Base-by-base conservation (phyloP, 2,113 vertebrate genomes). In the Octodon degus region DNA sequence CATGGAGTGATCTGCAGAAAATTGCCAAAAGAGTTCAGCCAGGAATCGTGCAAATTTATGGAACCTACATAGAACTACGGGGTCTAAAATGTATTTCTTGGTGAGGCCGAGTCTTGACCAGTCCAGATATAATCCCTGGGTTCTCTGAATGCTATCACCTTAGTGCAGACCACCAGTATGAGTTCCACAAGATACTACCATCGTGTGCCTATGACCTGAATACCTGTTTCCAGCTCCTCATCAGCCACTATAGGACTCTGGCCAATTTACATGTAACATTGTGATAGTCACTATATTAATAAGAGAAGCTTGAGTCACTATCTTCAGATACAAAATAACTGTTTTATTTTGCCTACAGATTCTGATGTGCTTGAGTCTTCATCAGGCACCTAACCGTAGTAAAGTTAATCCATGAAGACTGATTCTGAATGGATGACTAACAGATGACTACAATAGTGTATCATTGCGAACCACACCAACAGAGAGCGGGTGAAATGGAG, bases 391-490 rank as follows among this genome's bases (percentile, higher is more conserved):
- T 30, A 90, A 90, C 6, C 85, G 30, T 13, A 47, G 1, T 65
- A 20, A 94, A 89, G 20, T 86, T 2, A 90, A 87, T 81, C 93
- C 43, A 74, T 47, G 65, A 96, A 72, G 7, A 65, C 89, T 86
- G 76, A 93, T 83, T 81, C 10, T 67, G 34, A 92, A 89, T 60
- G 43, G 5, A 62, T 14, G 65, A 7, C 10, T 24, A n/a, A 85
- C 70, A 89, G 70, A 89, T 74, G 27, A 72, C 91, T 68, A 82
- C 25, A 4, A 58, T 10, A 2, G 24, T 65, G 6, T 16, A 91
- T 7, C 22, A 83, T 20, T 81, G 53, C 68, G 77, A 70, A 83
- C 34, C 16, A 87, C 43, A n/a, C 19, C 70, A 94, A 27, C 2
- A 86, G 50, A 91, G 43, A 91, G 32, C 27, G 89, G 62, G 34